Base-by-base conservation (phyloP, 1,140 invertebrate genomes). In the Contarinia nasturtii region DNA sequence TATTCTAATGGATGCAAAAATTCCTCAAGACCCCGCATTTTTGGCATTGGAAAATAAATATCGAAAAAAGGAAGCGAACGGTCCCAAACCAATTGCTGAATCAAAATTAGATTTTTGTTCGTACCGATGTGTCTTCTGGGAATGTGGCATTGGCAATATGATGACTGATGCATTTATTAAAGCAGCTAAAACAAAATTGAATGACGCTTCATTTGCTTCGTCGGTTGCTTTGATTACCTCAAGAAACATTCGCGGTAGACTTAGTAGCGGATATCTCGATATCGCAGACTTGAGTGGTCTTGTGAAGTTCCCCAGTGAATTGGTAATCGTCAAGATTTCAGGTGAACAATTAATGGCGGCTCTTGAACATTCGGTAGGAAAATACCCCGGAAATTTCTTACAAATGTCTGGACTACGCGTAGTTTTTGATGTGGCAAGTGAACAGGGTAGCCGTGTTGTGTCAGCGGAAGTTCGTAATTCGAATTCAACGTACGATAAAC, bases 91-190 rank as follows among this genome's bases (percentile, higher is more conserved):
- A n/a, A n/a, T n/a, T n/a, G n/a, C n/a, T n/a, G n/a, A n/a, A n/a
- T n/a, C n/a, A n/a, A n/a, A n/a, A n/a, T n/a, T n/a, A n/a, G n/a
- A n/a, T n/a, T n/a, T n/a, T n/a, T n/a, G n/a, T n/a, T n/a, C n/a
- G n/a, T n/a, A n/a, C n/a, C n/a, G n/a, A n/a, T n/a, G 88, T 57
- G 70, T 84, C 41, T 54, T 68, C 36, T 49, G 54, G 36, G 88
- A 94, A 61, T 92, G 87, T 58, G 90, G 88, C 59, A 65, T 92
- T 40, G 88, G 86, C 36, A 89, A 91, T 64, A 57, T 90, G 1
- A 68, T 89, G 33, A 67, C 82, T 0, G 86, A 91, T 57, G 73
- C 84, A 7, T 73, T 86, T 52, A 52, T 74, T 33, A 68, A 67
- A 19, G 63, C 69, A 15, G 33, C 58, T 55, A 66, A 72, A 55